Base-by-base conservation (phyloP, 2,113 vertebrate species). In the Sclerurus mexicanus region DNA sequence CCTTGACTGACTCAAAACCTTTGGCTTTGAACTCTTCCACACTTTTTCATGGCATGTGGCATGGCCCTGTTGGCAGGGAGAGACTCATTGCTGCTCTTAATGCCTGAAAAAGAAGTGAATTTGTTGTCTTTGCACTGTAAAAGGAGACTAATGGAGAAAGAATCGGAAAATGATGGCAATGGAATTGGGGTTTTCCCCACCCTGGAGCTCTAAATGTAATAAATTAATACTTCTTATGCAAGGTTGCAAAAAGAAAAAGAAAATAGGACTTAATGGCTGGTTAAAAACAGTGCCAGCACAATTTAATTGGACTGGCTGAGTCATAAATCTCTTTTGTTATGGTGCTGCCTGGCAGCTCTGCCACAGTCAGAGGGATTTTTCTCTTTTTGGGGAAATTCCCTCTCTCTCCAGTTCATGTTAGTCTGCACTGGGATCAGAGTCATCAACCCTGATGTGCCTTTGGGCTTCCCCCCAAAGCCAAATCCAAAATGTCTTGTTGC, bases 241-340 rank as follows among this genome's bases (percentile, higher is more conserved):
- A 85, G 50, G 18, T 39, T 39, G 42, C 78, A 71, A 90, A 89
- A 81, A 71, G 25, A 8, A 79, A 56, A 59, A n/a, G 27, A 4
- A 27, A 16, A 21, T 8, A 47, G 8, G 30, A 60, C 63, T 21
- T 92, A 90, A 94, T 89, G 63, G 31, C 31, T 82, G 74, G 60
- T 94, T 87, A 68, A 80, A 96, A 94, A 64, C 85, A 35, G 58
- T 76, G 49, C 56, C 46, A 96, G 76, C 46, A 83, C 37, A 90
- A 87, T 94, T 95, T 95, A 94, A 86, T 88, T 95, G 76, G 72
- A 62, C 40, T 95, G 72, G 7, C 72, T 94, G 93, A 96, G 52
- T 92, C 90, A 93, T 93, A 73, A 85, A 81, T 79, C 30, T 40
- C 44, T 93, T 89, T 75, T 92, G 52, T 84, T 93, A 44, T 89